A percentile compares a stretch with the other conserved stretches of the same genome.
Conservation (phyloP, 2,113 vertebrate species). For the Hyla sarda region DNA sequence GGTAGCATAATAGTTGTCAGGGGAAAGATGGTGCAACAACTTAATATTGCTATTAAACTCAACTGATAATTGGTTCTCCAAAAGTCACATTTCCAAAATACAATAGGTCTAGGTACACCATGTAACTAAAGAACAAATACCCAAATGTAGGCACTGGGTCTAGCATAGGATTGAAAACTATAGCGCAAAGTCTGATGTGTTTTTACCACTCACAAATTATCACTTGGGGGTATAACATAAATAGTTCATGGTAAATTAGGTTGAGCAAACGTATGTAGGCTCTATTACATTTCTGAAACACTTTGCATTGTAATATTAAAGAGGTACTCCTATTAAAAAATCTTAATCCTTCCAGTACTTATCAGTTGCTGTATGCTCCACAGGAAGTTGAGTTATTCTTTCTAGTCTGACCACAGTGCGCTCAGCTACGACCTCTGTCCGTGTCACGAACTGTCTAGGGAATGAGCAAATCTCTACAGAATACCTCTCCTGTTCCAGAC, state of each 20-base stretch:
- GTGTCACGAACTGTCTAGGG: no score
- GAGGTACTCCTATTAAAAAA: no score
- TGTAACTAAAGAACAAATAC: neutral
- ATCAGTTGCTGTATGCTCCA: no score
- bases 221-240: neutral
- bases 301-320: no score
- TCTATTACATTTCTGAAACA: neutral
- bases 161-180: neutral
- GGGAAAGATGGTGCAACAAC: slow-evolving; percentile 41
- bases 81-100: neutral
- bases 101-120: neutral
- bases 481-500: no score
- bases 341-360: no score
- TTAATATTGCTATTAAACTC: neutral
- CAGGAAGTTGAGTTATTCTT: no score
- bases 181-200: neutral
- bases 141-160: no score
- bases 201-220: neutral
- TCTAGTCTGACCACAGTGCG: no score
- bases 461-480: no score
- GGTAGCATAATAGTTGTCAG: slow-evolving; percentile 45
- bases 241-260: neutral
- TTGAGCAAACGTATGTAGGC: neutral
- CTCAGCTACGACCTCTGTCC: no score
- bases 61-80: slow-evolving; percentile 11